phyloP scores from a whole-genome alignment of 2,113 vertebrate genomes.

The Phoxinus phoxinus region DNA sequence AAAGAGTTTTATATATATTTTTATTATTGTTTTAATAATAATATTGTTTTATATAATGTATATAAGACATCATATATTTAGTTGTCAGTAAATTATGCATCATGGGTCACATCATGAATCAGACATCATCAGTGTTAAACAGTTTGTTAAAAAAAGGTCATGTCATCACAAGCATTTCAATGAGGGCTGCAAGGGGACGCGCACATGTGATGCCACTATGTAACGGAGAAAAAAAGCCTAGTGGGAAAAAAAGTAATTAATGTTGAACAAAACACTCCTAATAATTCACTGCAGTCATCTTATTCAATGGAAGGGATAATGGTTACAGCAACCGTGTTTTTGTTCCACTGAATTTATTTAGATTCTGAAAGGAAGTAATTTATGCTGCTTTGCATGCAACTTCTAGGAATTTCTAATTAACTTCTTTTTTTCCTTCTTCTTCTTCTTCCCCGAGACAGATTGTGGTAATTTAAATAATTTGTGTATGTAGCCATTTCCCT shows the following conservation, averaged over 20 bases:
- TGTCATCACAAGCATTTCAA: conserved; percentile 12
- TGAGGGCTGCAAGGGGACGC: neutral
- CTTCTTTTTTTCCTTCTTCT: neutral
- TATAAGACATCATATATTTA: neutral
- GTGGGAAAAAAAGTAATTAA: conserved; percentile 32
- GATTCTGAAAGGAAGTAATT: conserved; percentile 20
- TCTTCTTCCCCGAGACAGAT: neutral
- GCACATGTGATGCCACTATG: conserved; percentile 1
- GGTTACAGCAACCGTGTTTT: conserved; percentile 13
- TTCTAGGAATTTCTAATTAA: neutral
- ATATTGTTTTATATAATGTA: too few species aligned
- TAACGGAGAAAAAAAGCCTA: neutral
- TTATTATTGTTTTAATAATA: too few species aligned
- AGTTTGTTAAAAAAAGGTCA: neutral
- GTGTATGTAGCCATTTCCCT: neutral
- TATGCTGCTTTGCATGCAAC: neutral
- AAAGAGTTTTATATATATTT: neutral
- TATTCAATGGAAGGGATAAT: conserved; percentile 35
- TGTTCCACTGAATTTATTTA: conserved; percentile 22
- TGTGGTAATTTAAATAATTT: neutral
- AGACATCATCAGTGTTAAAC: neutral
- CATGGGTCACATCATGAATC: conserved; percentile 2
- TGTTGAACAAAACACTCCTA: conserved; percentile 27
- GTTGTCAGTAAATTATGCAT: neutral
- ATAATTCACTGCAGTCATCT: conserved; percentile 31